Percentiles rank a stretch among this genome's conserved stretches.
These are phyloP conservation scores for Antedon mediterranea DNA, from an alignment of 53 echinoderm and acorn worm species.

Conservation along the genomic window DNA sequence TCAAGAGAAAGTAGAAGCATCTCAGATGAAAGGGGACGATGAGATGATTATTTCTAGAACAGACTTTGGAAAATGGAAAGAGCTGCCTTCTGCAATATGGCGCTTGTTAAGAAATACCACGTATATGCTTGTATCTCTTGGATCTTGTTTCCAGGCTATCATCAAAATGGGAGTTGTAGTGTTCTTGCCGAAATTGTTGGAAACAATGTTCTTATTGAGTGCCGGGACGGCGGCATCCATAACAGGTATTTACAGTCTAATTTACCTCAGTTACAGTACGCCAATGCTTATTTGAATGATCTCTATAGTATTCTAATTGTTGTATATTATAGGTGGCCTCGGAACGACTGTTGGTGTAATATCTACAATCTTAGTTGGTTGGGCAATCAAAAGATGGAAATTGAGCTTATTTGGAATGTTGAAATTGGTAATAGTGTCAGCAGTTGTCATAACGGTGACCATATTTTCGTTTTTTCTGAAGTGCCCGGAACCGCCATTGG, in stretches of 20 bases:
- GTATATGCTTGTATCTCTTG: neutral
- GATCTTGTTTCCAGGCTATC: neutral
- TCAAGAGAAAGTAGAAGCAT: neutral
- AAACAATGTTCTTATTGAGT: neutral
- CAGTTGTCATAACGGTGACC: neutral
- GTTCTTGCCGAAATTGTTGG: neutral
- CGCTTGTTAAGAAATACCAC: neutral
- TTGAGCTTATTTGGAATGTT: neutral
- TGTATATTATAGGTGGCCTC: neutral
- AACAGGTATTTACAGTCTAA: neutral
- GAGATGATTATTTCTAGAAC: neutral
- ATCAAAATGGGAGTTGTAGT: neutral
- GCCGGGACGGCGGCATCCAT: neutral
- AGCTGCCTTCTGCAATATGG: neutral
- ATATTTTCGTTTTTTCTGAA: neutral
- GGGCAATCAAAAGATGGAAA: neutral
- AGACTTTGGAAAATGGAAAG: neutral
- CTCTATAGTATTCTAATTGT: too few relatives aligned
- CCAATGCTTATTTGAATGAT: too few relatives aligned
- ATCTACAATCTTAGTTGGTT: neutral
- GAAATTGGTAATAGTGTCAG: neutral
- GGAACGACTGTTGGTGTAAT: neutral
- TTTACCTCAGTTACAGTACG: too few relatives aligned
- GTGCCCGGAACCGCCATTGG: neutral
- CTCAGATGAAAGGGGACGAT: neutral